Conservation (phyloP, 2,888 invertebrate species). For the Drosophila borealis region DNA sequence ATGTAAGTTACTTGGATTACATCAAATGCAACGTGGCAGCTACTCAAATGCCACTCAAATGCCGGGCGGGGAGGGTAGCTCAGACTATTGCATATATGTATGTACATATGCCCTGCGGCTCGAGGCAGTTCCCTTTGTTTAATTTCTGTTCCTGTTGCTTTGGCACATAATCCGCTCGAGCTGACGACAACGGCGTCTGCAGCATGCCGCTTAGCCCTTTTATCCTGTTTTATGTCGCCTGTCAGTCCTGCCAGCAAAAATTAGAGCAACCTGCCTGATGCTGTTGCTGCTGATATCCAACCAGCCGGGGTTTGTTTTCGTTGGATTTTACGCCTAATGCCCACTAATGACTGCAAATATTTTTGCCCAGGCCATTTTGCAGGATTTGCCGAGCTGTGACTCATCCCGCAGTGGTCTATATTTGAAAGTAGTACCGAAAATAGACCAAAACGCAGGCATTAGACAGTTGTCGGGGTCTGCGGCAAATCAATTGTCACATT, state of each 20-base stretch:
- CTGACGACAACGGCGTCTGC: slow-evolving; percentile 24
- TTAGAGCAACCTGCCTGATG: slow-evolving; percentile 71
- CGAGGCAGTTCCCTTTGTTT: slow-evolving; percentile 36
- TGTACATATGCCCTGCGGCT: too few relatives aligned
- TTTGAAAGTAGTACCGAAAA: slow-evolving; percentile 56
- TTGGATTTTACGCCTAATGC: slow-evolving; percentile 61
- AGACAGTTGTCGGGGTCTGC: slow-evolving; percentile 57
- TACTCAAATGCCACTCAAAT: slow-evolving; percentile 28
- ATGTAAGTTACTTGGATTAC: slow-evolving; percentile 61
- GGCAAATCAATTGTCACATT: slow-evolving; percentile 76
- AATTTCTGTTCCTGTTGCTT: slow-evolving; percentile 21
- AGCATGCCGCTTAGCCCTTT: slow-evolving; percentile 52
- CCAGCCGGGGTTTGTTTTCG: slow-evolving; percentile 38
- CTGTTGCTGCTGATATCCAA: slow-evolving; percentile 21
- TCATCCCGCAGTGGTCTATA: slow-evolving; percentile 59
- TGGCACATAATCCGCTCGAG: slow-evolving; percentile 69
- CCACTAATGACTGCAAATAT: slow-evolving; percentile 74
- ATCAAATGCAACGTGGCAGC: slow-evolving; percentile 29
- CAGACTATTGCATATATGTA: not conserved
- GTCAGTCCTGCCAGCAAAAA: slow-evolving; percentile 50
- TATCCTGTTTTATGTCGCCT: slow-evolving; percentile 75
- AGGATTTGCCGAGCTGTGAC: slow-evolving; percentile 52
- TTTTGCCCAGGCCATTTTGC: slow-evolving; percentile 54
- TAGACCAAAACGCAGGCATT: slow-evolving; percentile 35
- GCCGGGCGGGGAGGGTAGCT: not conserved